Conservation (phyloP, 2,888 invertebrate species). For the Acanthoscelides obtectus region DNA sequence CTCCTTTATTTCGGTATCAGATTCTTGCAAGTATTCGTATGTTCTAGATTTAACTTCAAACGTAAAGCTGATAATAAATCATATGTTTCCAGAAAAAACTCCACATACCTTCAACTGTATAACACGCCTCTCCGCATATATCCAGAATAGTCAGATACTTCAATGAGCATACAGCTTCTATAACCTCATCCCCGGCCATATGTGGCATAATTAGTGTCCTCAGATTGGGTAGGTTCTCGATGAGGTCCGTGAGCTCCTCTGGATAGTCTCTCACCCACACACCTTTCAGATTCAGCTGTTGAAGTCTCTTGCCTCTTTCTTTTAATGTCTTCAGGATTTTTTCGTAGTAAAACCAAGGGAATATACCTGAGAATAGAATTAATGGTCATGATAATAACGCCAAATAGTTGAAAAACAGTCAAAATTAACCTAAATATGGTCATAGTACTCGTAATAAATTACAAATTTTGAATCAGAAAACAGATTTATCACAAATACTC, state of each 20-base stretch:
- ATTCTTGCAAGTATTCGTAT: too few relatives aligned
- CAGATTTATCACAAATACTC: too few relatives aligned
- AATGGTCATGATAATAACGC: too few relatives aligned
- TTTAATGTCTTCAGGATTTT: constrained; percentile 63
- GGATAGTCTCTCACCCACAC: constrained; percentile 70
- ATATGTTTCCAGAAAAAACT: too few relatives aligned
- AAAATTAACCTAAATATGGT: too few relatives aligned
- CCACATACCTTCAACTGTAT: constrained; percentile 11
- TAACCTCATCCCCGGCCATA: constrained; percentile 64
- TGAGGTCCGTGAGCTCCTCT: constrained; percentile 56
- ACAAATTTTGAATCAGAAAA: too few relatives aligned
- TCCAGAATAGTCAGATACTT: constrained; percentile 58
- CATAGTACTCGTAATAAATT: too few relatives aligned
- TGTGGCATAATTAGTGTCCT: constrained; percentile 63
- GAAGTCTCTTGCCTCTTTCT: constrained; percentile 59
- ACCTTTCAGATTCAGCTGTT: constrained; percentile 63
- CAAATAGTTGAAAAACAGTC: too few relatives aligned
- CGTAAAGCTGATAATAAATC: too few relatives aligned
- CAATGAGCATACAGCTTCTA: constrained; percentile 56
- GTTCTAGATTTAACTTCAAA: too few relatives aligned
- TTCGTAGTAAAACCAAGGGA: constrained; percentile 67
- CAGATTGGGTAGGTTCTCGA: constrained; percentile 57
- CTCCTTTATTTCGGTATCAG: too few relatives aligned
- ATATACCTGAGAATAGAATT: constrained; percentile 53
- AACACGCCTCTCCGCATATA: constrained; percentile 66